Evolutionary conservation across 2,888 invertebrate species (phyloP), one percentile per base, ranked within the genome.

Genomic region (Drosophila tanythrix): DNA sequence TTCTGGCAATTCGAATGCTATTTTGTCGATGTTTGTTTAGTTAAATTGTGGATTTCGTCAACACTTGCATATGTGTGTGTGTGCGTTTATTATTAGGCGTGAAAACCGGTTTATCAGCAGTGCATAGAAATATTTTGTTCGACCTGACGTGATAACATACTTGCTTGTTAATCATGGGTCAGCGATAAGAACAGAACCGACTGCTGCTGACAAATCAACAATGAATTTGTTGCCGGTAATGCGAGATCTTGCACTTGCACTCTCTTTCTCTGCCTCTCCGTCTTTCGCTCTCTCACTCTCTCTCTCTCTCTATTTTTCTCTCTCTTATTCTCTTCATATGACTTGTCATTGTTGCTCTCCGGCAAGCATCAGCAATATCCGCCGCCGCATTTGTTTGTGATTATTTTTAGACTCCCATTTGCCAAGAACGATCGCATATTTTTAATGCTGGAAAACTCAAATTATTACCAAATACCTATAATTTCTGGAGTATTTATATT

Each of bases 71-170:
- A 51, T 57, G 27, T n/a, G 27, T 52, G 21, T 31, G 38, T 46
- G 31, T 31, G 46, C 13, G 50, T 56, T 40, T 48, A 69, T 65
- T 61, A 66, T 69, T 33, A 79, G 88, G 82, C 61, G 90, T 86
- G 62, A 70, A 90, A 91, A 89, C 90, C 79, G 84, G 91, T 91
- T 87, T 81, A 84, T 84, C 78, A 87, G 80, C 63, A 52, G 59
- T 46, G 18, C 36, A 38, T 69, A 71, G 61, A 73, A 72, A 71
- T 61, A 64, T 71, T 68, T 80, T 66, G 74, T 76, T 72, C 53
- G 70, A 88, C 68, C 70, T 74, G 59, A 57, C 48, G 61, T 84
- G 84, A 84, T 84, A 84, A 79, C 81, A 72, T 66, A 69, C 69
- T 57, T 61, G 57, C 62, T 46, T 46, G 58, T 71, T 88, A 74